Percentiles rank a stretch among this genome's conserved stretches.
phyloP scores from a whole-genome alignment of 2,797 vertebrate genomes.

The Allenopithecus nigroviridis region DNA sequence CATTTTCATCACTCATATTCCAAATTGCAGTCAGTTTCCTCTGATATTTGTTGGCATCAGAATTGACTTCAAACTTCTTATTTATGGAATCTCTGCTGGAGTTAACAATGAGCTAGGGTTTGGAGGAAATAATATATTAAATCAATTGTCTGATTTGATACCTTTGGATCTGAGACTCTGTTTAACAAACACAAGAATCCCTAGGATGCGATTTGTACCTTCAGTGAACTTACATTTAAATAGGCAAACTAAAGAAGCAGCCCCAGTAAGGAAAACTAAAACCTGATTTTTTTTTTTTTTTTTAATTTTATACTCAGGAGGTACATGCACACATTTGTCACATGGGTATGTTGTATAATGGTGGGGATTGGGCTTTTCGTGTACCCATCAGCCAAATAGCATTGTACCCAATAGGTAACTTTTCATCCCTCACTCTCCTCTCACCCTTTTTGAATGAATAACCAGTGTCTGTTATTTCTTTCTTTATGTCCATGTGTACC shows the following conservation, averaged over 20 bases:
- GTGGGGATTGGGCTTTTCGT: not conserved
- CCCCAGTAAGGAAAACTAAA: not conserved
- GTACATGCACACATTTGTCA: not conserved
- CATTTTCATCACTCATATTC: slow-evolving; percentile 23
- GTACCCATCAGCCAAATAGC: not conserved
- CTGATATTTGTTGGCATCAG: slow-evolving; percentile 31
- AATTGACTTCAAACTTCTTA: slow-evolving; percentile 47
- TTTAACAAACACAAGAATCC: not conserved
- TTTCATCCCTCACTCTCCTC: not conserved
- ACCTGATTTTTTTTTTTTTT: not conserved
- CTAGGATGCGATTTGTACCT: not conserved
- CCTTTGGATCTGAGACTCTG: not conserved
- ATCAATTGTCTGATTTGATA: not conserved
- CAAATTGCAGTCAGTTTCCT: slow-evolving; percentile 25
- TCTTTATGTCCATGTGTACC: not conserved
- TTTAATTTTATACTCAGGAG: not conserved
- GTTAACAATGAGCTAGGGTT: not conserved
- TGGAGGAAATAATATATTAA: not conserved
- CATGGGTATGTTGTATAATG: not conserved
- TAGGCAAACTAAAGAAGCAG: not conserved
- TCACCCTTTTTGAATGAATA: not conserved
- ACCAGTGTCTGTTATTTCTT: not conserved
- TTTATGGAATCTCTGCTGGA: slow-evolving; percentile 37
- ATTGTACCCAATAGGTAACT: not conserved
- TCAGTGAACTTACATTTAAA: not conserved